A percentile compares a stretch with the other conserved stretches of the same genome.
Conservation (phyloP, 2,113 vertebrate genomes). For the Hydrolagus affinis region DNA sequence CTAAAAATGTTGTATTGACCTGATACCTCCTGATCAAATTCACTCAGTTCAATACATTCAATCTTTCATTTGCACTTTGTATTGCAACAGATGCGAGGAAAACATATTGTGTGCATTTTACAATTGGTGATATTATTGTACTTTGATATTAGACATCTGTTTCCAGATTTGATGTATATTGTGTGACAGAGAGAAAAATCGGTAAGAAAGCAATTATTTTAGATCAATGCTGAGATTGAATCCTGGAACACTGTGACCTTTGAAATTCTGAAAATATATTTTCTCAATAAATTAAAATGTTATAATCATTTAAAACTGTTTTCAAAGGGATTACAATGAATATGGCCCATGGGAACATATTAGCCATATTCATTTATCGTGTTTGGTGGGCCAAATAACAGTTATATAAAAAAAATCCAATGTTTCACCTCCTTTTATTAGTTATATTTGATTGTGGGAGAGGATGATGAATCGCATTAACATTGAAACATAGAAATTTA, state of each 20-base stretch:
- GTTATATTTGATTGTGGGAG: not conserved
- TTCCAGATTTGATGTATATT: not conserved
- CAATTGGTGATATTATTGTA: not conserved
- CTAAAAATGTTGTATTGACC: not conserved
- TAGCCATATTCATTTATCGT: too few relatives aligned
- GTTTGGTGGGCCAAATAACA: not conserved
- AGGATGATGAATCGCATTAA: not conserved
- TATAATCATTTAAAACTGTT: not conserved
- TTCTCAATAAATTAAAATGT: not conserved
- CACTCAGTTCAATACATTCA: not conserved
- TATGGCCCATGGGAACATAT: not conserved
- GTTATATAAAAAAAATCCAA: not conserved
- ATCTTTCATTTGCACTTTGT: not conserved
- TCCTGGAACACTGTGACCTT: not conserved
- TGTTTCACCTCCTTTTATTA: not conserved
- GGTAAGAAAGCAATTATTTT: not conserved
- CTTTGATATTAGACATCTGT: not conserved
- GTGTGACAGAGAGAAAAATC: not conserved
- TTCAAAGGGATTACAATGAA: not conserved
- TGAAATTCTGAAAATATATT: not conserved
- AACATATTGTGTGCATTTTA: slow-evolving; percentile 2
- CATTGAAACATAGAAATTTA: too few relatives aligned
- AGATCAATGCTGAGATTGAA: not conserved
- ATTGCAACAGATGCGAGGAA: not conserved
- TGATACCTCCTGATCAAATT: not conserved